Evolutionary conservation across 2,113 vertebrate species (phyloP), one percentile per base, ranked within the genome.

Genomic region (Eudyptes chrysolophus): DNA sequence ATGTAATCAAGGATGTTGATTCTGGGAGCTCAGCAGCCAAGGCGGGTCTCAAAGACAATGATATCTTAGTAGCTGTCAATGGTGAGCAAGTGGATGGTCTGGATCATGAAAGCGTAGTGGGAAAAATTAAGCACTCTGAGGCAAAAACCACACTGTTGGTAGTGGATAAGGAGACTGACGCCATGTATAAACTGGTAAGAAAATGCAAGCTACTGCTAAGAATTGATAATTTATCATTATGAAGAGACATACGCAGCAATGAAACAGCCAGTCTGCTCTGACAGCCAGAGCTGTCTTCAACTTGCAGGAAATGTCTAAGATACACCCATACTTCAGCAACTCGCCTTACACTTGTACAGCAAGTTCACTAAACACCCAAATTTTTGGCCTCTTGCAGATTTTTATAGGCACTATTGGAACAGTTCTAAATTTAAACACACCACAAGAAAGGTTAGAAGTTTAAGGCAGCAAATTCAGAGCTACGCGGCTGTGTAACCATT

Each of bases 61-160:
- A 99, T 92, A 98, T 98, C 58, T 55, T 99, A 16, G 98, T 99
- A 26, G 99, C 99, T 55, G 99, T 99, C 85, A 98, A 99, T 0
- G 99, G 99, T 1, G 81, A 98, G 49, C 96, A 96, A 38, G 98
- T 99, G 92, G 97, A 98, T 15, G 42, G 75, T 44, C 96, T 97
- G 30, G 97, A 97, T 40, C 99, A 99, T 25, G 98, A 99, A 13
- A 78, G 98, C 3, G 98, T 99, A 79, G 99, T 99, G 93, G 98
- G 98, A 26, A 98, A 94, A 97, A 99, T 99, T 93, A 98, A 69
- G 46, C 96, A 98, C 83, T 97, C 98, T 7, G 99, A 99, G 51
- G 97, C 97, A 54, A 98, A 97, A 79, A 99, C 97, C 88, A 98
- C 97, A 46, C 87, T 99, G 82, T 48, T 99, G 89, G 99, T 99